Conservation (phyloP, 2,888 invertebrate genomes). For the Epinotia ramella region DNA sequence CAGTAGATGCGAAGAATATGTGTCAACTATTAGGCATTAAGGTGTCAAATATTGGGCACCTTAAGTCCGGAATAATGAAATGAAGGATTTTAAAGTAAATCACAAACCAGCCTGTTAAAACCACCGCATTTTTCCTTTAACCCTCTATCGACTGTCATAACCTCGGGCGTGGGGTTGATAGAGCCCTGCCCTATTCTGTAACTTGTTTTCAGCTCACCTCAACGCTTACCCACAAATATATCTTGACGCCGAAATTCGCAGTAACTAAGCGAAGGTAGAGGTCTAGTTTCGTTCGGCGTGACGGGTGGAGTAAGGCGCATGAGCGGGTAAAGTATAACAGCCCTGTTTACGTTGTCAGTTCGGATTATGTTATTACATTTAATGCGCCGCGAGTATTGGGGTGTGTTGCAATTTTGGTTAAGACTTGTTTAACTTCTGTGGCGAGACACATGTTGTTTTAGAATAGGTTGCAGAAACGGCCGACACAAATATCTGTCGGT, state of each 20-base stretch:
- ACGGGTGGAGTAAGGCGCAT: too few relatives aligned
- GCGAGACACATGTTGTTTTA: slow-evolving; percentile 18
- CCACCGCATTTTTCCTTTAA: slow-evolving; percentile 42
- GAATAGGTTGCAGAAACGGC: slow-evolving; percentile 1
- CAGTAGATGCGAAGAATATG: too few relatives aligned
- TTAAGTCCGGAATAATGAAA: not conserved
- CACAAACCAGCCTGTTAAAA: not conserved
- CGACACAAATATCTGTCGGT: not conserved
- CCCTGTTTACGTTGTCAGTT: slow-evolving; percentile 55
- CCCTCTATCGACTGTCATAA: slow-evolving; percentile 59
- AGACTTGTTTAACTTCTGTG: slow-evolving; percentile 29
- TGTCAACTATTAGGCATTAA: too few relatives aligned
- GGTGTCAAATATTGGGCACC: too few relatives aligned
- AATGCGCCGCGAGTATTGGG: slow-evolving; percentile 29
- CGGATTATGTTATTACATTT: slow-evolving; percentile 43
- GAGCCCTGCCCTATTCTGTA: slow-evolving; percentile 45
- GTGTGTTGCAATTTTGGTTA: slow-evolving; percentile 30
- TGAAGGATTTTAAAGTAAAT: not conserved
- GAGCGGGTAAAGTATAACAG: slow-evolving; percentile 25
- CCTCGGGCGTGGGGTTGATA: slow-evolving; percentile 58
- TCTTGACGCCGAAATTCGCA: too few relatives aligned
- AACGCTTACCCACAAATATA: too few relatives aligned
- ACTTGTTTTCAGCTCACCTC: too few relatives aligned
- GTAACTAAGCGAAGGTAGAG: too few relatives aligned
- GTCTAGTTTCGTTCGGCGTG: too few relatives aligned